A percentile compares a stretch with the other conserved stretches of the same genome.
These are phyloP conservation scores for Neodiprion virginianus DNA, from an alignment of 1,140 invertebrate species.

Conservation along the genomic window DNA sequence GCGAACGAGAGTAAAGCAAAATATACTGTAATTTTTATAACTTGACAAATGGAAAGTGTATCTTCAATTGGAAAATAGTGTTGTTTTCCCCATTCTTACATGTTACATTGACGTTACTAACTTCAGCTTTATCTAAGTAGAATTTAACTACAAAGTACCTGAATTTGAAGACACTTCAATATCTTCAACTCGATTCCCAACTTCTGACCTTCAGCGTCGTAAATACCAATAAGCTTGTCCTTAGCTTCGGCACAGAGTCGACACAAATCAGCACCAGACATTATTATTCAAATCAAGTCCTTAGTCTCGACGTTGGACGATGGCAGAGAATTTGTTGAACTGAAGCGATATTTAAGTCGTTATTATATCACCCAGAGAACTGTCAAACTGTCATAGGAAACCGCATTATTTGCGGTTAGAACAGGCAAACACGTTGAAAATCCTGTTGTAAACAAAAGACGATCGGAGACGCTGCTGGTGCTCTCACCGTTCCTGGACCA, in stretches of 20 bases:
- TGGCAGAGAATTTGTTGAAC: neutral
- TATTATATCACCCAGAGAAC: too few species aligned
- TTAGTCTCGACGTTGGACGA: neutral
- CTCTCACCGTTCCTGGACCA: too few species aligned
- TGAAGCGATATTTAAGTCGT: neutral
- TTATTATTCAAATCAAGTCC: constrained; percentile 26
- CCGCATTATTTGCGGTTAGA: too few species aligned
- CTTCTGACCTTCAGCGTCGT: constrained; percentile 58
- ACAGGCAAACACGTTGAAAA: too few species aligned
- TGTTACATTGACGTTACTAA: neutral
- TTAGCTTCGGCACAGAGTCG: constrained; percentile 63
- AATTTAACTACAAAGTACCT: constrained; percentile 40
- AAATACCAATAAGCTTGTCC: constrained; percentile 56
- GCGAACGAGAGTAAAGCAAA: neutral
- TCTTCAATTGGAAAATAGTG: neutral
- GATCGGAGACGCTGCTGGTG: too few species aligned
- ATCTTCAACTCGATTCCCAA: constrained; percentile 58
- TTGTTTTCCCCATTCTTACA: constrained; percentile 12
- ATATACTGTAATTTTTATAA: neutral
- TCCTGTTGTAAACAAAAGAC: too few species aligned
- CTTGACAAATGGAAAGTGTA: neutral
- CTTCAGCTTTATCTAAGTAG: neutral
- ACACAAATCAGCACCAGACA: constrained; percentile 56
- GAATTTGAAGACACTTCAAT: constrained; percentile 59
- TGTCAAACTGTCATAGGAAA: too few species aligned